Evolutionary conservation across 2,113 vertebrate species (phyloP).

Genomic region (Apteryx owenii): DNA sequence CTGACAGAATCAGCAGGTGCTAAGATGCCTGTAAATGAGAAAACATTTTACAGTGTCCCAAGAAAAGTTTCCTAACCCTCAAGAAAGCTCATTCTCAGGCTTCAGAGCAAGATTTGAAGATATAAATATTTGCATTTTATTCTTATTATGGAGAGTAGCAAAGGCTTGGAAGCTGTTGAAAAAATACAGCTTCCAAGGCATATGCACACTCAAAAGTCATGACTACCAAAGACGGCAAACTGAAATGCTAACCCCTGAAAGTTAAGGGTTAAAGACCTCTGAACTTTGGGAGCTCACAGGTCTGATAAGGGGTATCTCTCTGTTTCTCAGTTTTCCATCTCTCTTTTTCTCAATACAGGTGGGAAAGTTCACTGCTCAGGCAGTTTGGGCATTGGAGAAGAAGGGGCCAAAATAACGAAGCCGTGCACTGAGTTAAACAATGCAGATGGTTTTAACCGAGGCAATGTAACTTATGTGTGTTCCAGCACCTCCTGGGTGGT

Average conservation of each 20-base stretch:
- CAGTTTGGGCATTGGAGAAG: conserved; percentile 37
- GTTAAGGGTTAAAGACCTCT: neutral
- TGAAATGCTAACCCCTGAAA: neutral
- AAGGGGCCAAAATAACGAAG: conserved; percentile 18
- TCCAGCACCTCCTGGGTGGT: neutral
- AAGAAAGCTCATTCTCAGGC: neutral
- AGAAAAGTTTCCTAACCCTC: no score
- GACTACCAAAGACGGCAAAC: neutral
- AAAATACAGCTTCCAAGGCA: neutral
- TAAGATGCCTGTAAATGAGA: neutral
- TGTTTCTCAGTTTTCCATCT: neutral
- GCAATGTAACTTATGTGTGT: conserved; percentile 63
- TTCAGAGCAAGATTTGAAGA: neutral
- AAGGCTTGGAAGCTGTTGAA: neutral
- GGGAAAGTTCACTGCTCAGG: conserved; percentile 45
- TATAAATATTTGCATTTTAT: neutral
- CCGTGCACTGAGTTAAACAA: neutral
- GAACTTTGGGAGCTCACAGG: neutral
- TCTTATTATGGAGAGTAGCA: neutral
- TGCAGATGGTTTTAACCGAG: neutral
- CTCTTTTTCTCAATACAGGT: conserved; percentile 39
- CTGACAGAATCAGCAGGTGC: neutral
- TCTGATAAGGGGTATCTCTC: neutral
- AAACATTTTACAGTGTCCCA: neutral
- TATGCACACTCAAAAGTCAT: neutral